Evolutionary conservation across 2,888 invertebrate genomes (phyloP), one percentile per base, ranked within the genome.

Genomic region (Cremastobaeus sp.): DNA sequence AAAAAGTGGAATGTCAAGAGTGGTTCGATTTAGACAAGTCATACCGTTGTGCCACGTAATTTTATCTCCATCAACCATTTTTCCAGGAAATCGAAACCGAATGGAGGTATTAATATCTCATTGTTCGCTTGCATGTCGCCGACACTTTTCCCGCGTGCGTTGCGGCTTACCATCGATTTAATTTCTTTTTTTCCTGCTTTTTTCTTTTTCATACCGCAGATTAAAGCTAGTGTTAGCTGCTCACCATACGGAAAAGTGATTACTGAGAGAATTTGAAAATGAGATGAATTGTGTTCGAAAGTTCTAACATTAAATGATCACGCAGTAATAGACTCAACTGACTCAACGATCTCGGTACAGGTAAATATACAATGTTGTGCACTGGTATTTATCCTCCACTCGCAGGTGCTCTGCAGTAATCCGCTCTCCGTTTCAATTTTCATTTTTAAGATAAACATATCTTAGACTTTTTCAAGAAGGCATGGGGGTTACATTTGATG

Each of bases 71-170:
- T 81, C 85, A 82, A 82, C 78, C 83, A 82, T 83, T 86, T 85
- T 84, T 83, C 81, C 85, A 81, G 84, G 83, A 85, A 84, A 85
- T 86, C 82, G 83, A 86, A 85, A 85, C 82, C 83, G 83, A 85
- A 84, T 84, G 73, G 77, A 81, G 81, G 82, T 84, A 84, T 85
- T 85, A 86, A 86, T 85, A 85, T 85, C 85, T 84, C 85, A 86
- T 85, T 84, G 82, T 83, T 78, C 78, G 76, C 78, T 79, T 80
- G 83, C 80, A 79, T 82, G 82, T 82, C 80, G 80, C 79, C 82
- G 81, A 82, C 83, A 82, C 82, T 83, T 84, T 83, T 82, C 81
- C 83, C 79, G 80, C 79, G 78, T 76, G 77, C 79, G 72, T 74
- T 77, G 77, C 78, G 81, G 80, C 81, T 82, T 82, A 79, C 78